These are phyloP conservation scores for Nowickia ferox DNA, from an alignment of 2,888 invertebrate genomes.

Conservation along the genomic window DNA sequence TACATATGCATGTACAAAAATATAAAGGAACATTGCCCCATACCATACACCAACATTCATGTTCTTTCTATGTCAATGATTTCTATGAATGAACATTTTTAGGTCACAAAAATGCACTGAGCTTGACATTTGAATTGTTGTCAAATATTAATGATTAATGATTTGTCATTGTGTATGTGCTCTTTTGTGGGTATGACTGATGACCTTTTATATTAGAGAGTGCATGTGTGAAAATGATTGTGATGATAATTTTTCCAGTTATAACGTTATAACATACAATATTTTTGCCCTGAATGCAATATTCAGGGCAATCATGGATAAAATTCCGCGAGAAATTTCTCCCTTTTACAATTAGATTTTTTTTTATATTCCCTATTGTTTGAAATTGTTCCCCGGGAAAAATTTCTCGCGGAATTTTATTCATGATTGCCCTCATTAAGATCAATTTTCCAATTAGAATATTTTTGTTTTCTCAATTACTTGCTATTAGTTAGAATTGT, in stretches of 20 bases:
- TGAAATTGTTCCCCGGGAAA: too few relatives aligned
- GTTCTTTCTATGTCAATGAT: slow-evolving; percentile 46
- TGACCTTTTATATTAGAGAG: slow-evolving; percentile 10
- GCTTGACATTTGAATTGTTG: slow-evolving; percentile 9
- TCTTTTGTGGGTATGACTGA: neutral
- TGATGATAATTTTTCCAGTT: neutral
- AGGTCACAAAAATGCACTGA: neutral
- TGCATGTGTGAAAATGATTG: neutral
- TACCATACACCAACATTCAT: neutral
- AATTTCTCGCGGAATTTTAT: too few relatives aligned
- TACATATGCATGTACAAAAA: neutral
- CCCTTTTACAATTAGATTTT: too few relatives aligned
- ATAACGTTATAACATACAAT: too few relatives aligned
- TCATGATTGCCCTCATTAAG: too few relatives aligned
- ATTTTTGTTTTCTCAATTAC: too few relatives aligned
- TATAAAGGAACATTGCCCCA: neutral
- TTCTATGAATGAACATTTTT: slow-evolving; percentile 18
- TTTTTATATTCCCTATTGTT: too few relatives aligned
- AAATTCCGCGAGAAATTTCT: too few relatives aligned
- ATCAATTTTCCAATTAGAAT: too few relatives aligned
- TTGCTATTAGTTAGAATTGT: too few relatives aligned
- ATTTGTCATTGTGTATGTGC: neutral
- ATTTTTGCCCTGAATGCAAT: too few relatives aligned
- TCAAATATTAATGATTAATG: slow-evolving; percentile 28
- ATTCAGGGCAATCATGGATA: too few relatives aligned